Evolutionary conservation across 92 coral and sea anemone genomes (phyloP), one percentile per base, ranked within the genome.

Genomic region (Phenganax stokvisi): DNA sequence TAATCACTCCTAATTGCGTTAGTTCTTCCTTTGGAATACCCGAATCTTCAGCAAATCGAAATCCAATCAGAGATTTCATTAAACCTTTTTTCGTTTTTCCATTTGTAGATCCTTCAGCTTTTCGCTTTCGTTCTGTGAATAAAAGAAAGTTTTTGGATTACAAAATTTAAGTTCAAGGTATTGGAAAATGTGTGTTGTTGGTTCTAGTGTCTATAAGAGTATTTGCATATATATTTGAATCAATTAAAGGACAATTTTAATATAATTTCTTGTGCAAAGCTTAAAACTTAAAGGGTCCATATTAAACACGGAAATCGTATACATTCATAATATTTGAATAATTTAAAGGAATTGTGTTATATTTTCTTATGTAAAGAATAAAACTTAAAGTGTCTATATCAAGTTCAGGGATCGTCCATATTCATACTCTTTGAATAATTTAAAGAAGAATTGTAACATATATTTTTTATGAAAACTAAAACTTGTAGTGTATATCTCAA

Each of bases 1-100:
- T 90, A 83, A 96, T 92, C 69, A 82, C 89, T 72, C 88, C 97
- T 44, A 79, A 61, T 51, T 54, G 47, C 47, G 31, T 55, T 7
- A 51, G 28, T 3, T 62, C 83, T 52, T 54, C 83, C 2, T 31
- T 15, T 25, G 44, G 56, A 7, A 66, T 1, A 0, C 28, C 67
- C 51, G 68, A 13, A 57, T 47, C 7, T 15, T 76, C 70, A 9
- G 70, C 54, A 54, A 76, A 69, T 27, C 81, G 25, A 68, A 29
- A 76, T 61, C 81, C 81, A 17, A 62, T 51, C 58, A 62, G n/a
- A 8, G 83, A 63, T 52, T 51, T 15, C 28, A 79, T 3, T 3
- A 79, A 27, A 15, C 61, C 55, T 66, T 3, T 64, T 74, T 47
- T 79, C 54, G 25, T 60, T 28, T 56, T 56, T n/a, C 54, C 8